phyloP scores from a whole-genome alignment of 2,113 vertebrate genomes.

The Manacus vitellinus region DNA sequence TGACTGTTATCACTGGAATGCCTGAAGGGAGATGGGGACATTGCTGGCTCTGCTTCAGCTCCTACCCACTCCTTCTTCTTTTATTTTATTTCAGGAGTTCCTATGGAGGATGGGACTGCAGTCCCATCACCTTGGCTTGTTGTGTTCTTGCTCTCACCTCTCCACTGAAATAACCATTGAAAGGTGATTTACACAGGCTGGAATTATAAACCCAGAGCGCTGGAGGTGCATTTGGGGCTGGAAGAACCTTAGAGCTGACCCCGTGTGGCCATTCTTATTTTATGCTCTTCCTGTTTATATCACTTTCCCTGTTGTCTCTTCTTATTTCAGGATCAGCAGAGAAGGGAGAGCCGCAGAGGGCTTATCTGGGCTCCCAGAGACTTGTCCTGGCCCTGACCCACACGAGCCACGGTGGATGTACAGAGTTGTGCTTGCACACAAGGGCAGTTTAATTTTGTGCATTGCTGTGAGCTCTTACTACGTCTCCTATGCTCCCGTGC shows the following conservation, averaged over 20 bases:
- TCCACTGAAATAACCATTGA: not conserved
- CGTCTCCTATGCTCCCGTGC: not conserved
- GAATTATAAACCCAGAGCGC: not conserved
- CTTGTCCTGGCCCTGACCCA: not conserved
- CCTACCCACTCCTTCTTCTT: not conserved
- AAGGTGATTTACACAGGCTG: not conserved
- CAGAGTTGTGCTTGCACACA: not conserved
- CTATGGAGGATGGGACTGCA: not conserved
- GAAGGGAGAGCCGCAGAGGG: not conserved
- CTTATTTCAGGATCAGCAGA: not conserved
- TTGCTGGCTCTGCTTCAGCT: not conserved
- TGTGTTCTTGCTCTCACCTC: not conserved
- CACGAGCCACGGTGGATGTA: rapidly evolving
- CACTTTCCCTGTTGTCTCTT: not conserved
- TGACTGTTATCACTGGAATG: not conserved
- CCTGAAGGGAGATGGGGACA: not conserved
- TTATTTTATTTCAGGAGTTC: not conserved
- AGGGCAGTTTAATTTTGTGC: not conserved
- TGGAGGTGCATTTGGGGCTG: not conserved
- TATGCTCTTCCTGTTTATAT: not conserved
- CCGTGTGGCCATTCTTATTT: conserved; percentile 26
- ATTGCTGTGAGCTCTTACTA: not conserved
- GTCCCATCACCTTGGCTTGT: not conserved
- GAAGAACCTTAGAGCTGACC: conserved; percentile 4
- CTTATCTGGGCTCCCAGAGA: not conserved